Conservation (phyloP, 1,140 invertebrate genomes). For the Oryctes rhinoceros region DNA sequence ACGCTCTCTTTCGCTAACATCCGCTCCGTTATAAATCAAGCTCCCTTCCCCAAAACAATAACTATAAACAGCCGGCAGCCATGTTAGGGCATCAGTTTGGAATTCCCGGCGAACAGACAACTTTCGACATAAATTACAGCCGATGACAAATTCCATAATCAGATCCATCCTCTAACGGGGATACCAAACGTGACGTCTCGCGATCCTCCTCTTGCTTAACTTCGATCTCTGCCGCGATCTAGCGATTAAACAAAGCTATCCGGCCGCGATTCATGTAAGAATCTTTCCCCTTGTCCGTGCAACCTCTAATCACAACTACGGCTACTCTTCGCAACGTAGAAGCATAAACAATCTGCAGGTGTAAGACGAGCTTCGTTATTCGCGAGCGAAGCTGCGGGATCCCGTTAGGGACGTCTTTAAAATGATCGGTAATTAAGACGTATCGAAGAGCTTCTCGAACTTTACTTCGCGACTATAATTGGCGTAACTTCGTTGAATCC, state of each 20-base stretch:
- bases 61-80: neutral
- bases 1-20: too few relatives aligned
- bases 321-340: too few relatives aligned
- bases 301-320: neutral
- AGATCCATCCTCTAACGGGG: neutral
- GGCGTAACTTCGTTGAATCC: neutral
- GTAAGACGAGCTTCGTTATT: too few relatives aligned
- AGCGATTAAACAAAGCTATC: neutral
- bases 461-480: neutral
- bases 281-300: too few relatives aligned
- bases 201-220: neutral
- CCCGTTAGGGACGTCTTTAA: neutral
- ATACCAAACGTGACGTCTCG: neutral
- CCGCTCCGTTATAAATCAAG: too few relatives aligned
- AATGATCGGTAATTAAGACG: neutral
- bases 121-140: neutral
- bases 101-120: neutral
- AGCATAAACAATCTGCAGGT: too few relatives aligned
- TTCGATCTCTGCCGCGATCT: neutral
- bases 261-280: neutral
- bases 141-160: neutral
- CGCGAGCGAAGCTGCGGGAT: too few relatives aligned
- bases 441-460: neutral
- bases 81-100: too few relatives aligned
- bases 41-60: neutral